Conservation (phyloP, 2,888 invertebrate genomes). For the Pandemis corylana region DNA sequence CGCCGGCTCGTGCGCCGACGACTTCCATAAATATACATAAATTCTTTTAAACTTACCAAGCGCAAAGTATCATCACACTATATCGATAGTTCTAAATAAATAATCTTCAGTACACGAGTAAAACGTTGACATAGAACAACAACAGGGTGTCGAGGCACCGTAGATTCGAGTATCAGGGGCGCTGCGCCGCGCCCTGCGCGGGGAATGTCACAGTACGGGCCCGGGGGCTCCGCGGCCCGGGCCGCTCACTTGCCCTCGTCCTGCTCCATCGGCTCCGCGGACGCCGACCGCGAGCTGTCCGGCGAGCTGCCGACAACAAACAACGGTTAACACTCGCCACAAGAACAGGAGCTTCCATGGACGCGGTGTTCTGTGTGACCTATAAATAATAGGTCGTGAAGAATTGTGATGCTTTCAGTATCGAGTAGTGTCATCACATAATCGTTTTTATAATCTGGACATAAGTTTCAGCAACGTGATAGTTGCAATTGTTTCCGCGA, state of each 20-base stretch:
- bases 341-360: too few species aligned
- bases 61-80: constrained; percentile 44
- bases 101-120: constrained; percentile 36
- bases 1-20: constrained; percentile 34
- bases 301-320: constrained; percentile 73
- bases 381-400: too few species aligned
- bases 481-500: too few species aligned
- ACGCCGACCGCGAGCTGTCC: constrained; percentile 88
- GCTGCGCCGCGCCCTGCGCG: constrained; percentile 39
- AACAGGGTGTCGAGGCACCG: constrained; percentile 25
- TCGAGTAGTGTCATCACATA: too few species aligned
- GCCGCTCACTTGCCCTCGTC: constrained; percentile 89
- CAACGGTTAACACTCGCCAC: too few species aligned
- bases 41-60: constrained; percentile 44
- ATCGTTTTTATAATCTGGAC: too few species aligned
- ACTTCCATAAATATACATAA: constrained; percentile 48
- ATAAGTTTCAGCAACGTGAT: too few species aligned
- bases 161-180: constrained; percentile 43
- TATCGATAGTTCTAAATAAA: constrained; percentile 42
- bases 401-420: too few species aligned
- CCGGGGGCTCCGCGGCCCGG: constrained; percentile 31
- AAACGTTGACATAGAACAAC: constrained; percentile 36
- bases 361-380: too few species aligned
- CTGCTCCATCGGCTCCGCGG: constrained; percentile 94
- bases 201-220: constrained; percentile 48